phyloP scores from a whole-genome alignment of 2,888 invertebrate species.

The Autographa gamma region DNA sequence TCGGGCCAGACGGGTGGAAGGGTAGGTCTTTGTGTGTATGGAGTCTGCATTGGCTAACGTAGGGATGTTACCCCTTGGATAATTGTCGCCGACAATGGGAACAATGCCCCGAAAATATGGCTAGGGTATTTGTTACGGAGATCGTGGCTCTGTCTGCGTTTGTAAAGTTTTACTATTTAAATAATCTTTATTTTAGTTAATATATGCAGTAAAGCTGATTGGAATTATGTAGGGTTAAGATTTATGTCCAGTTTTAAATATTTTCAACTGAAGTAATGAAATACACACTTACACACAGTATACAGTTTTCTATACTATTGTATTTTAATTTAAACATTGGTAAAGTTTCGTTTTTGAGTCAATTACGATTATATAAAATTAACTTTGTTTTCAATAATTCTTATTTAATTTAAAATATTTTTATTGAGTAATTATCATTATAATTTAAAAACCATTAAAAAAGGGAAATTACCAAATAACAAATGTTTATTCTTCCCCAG shows the following conservation, averaged over 20 bases:
- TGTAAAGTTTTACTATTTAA: slow-evolving; percentile 8
- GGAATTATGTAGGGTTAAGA: too few species aligned
- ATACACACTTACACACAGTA: too few species aligned
- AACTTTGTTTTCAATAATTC: too few species aligned
- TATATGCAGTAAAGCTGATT: neutral
- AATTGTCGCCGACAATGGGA: slow-evolving; percentile 71
- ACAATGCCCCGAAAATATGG: slow-evolving; percentile 73
- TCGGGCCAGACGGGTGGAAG: slow-evolving; percentile 11
- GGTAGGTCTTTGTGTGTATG: slow-evolving; percentile 56
- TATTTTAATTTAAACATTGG: too few species aligned
- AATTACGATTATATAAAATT: too few species aligned
- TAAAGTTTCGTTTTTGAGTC: too few species aligned
- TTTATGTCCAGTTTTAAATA: too few species aligned
- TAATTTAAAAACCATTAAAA: neutral
- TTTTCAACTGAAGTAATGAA: too few species aligned
- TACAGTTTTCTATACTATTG: too few species aligned
- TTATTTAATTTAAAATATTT: too few species aligned
- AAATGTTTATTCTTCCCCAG: slow-evolving; percentile 18
- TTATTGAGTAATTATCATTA: too few species aligned
- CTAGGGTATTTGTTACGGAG: slow-evolving; percentile 41
- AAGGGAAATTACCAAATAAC: neutral
- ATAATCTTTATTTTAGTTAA: neutral
- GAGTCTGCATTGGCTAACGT: slow-evolving; percentile 62
- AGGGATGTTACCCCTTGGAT: slow-evolving; percentile 70
- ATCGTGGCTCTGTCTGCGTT: slow-evolving; percentile 38